phyloP scores from a whole-genome alignment of 2,888 invertebrate species.

The Gandaritis pyraliata region DNA sequence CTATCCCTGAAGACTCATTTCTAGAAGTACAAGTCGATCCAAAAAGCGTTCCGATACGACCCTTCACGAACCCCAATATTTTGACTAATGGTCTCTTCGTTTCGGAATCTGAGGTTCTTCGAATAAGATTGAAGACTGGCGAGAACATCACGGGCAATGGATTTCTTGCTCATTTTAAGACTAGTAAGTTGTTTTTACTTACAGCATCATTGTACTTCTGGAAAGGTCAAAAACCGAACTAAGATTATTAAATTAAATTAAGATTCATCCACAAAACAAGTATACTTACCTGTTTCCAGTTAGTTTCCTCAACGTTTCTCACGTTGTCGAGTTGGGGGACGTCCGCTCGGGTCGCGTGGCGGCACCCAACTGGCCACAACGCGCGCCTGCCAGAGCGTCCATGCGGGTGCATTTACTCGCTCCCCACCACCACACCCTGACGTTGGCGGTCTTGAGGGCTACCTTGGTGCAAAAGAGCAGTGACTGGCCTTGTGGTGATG shows the following conservation, averaged over 20 bases:
- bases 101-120: constrained; percentile 85
- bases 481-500: constrained; percentile 69
- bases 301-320: constrained; percentile 65
- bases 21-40: constrained; percentile 85
- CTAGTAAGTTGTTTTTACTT: constrained; percentile 71
- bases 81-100: constrained; percentile 88
- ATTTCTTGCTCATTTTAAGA: constrained; percentile 87
- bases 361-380: constrained; percentile 70
- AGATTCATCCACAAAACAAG: constrained; percentile 7
- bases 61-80: constrained; percentile 81
- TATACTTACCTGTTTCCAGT: constrained; percentile 53
- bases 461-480: constrained; percentile 46
- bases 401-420: constrained; percentile 65
- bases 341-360: constrained; percentile 57
- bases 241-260: no score
- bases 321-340: constrained; percentile 57
- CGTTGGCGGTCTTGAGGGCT: constrained; percentile 58
- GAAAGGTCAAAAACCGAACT: background rate
- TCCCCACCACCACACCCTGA: constrained; percentile 67
- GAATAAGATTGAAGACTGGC: constrained; percentile 86
- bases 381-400: constrained; percentile 55
- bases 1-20: constrained; percentile 70
- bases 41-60: constrained; percentile 79
- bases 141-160: constrained; percentile 87
- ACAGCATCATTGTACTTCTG: background rate